These are phyloP conservation scores for Periphyllus acericola DNA, from an alignment of 2,888 invertebrate genomes.

Conservation along the genomic window DNA sequence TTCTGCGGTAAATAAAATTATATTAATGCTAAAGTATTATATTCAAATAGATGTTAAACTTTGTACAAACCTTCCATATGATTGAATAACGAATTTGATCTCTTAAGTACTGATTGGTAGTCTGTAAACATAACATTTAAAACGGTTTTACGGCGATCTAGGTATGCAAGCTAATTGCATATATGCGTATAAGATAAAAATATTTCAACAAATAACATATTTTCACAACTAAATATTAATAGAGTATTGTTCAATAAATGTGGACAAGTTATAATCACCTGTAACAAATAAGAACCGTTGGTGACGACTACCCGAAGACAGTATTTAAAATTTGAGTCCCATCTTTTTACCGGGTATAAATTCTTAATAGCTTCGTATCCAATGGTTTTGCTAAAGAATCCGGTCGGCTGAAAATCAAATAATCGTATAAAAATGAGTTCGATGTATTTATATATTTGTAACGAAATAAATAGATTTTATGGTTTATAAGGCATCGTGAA, in stretches of 20 bases:
- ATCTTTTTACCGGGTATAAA: constrained; percentile 79
- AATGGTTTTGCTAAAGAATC: constrained; percentile 75
- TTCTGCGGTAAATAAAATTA: constrained; percentile 74
- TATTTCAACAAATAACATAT: no score
- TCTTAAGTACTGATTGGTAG: constrained; percentile 80
- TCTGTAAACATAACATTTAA: constrained; percentile 70
- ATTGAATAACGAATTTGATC: constrained; percentile 87
- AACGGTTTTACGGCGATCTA: constrained; percentile 47
- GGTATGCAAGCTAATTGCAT: constrained; percentile 38
- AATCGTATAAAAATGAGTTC: not conserved
- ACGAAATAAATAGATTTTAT: no score
- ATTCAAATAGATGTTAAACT: not conserved
- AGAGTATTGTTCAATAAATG: no score
- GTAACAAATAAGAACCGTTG: constrained; percentile 78
- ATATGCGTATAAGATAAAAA: not conserved
- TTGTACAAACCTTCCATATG: constrained; percentile 77
- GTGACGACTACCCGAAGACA: constrained; percentile 81
- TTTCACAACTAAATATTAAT: no score
- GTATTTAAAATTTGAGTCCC: constrained; percentile 83
- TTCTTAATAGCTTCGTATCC: constrained; percentile 81
- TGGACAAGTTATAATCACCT: constrained; percentile 68
- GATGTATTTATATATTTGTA: not conserved
- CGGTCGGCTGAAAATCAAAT: constrained; percentile 71
- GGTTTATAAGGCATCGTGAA: no score
- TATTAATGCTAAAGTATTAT: constrained; percentile 1